These are phyloP conservation scores for Arvicanthis niloticus DNA, from an alignment of 2,113 vertebrate species.

Conservation along the genomic window DNA sequence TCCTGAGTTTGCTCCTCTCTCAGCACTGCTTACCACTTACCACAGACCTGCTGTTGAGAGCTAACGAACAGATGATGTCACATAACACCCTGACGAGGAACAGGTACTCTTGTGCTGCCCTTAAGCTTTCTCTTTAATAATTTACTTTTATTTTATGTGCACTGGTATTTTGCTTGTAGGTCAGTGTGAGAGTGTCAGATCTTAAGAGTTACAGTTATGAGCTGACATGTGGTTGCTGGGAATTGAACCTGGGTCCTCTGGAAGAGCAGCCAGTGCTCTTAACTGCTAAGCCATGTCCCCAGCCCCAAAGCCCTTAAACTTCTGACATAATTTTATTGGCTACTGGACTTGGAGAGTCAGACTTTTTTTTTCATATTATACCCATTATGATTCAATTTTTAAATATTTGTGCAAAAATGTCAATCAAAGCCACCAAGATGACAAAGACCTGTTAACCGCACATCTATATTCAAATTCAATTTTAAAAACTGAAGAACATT, in stretches of 20 bases:
- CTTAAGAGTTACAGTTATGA: too few species aligned
- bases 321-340: conserved; percentile 15
- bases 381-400: conserved; percentile 12
- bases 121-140: too few species aligned
- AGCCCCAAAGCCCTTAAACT: not conserved
- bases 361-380: conserved; percentile 19
- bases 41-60: not conserved
- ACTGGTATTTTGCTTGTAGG: too few species aligned
- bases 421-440: not conserved
- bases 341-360: conserved; percentile 15
- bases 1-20: conserved; percentile 21
- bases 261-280: too few species aligned
- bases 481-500: conserved; percentile 35
- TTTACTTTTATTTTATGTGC: too few species aligned
- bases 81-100: not conserved
- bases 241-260: too few species aligned
- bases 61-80: not conserved
- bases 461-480: conserved; percentile 42
- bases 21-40: not conserved
- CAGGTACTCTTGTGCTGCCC: not conserved
- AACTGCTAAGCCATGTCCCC: too few species aligned
- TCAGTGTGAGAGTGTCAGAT: too few species aligned
- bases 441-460: not conserved
- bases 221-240: too few species aligned
- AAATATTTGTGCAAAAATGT: conserved; percentile 46